Conservation (phyloP, 1,140 invertebrate genomes). For the Caerostris darwini region DNA sequence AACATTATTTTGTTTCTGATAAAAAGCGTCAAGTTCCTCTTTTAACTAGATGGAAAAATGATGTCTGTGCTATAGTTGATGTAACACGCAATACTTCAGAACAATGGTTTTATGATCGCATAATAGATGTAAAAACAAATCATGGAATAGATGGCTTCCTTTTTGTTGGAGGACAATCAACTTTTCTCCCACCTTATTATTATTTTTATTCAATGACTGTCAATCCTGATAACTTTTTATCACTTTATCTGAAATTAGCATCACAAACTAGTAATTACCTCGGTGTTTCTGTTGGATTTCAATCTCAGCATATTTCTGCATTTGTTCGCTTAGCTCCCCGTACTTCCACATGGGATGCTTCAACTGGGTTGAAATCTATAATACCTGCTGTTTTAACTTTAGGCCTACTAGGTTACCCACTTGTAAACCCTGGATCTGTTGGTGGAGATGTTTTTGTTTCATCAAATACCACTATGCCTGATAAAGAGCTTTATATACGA, state of each 20-base stretch:
- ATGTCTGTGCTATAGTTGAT: conserved; percentile 87
- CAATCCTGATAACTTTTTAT: conserved; percentile 91
- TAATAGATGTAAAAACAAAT: conserved; percentile 83
- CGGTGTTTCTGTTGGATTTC: conserved; percentile 77
- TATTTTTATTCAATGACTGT: conserved; percentile 80
- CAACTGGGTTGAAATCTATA: conserved; percentile 85
- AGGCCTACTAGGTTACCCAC: conserved; percentile 93
- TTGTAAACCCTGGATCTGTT: conserved; percentile 95
- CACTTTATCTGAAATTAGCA: conserved; percentile 82
- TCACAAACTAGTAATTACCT: conserved; percentile 63
- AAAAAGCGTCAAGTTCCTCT: conserved; percentile 76
- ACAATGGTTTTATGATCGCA: conserved; percentile 89
- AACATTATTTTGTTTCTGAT: conserved; percentile 78
- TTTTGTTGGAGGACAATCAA: conserved; percentile 82
- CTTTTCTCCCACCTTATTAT: conserved; percentile 76
- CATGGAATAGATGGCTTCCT: conserved; percentile 95
- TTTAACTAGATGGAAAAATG: conserved; percentile 77
- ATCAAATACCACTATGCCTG: conserved; percentile 83
- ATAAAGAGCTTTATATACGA: conserved; percentile 93
- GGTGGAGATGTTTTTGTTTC: conserved; percentile 87
- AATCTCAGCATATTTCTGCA: conserved; percentile 75
- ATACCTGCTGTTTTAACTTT: conserved; percentile 93
- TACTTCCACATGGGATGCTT: conserved; percentile 90
- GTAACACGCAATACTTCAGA: conserved; percentile 90
- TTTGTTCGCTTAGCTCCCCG: conserved; percentile 94